Conservation (phyloP, 2,113 vertebrate genomes). For the Microtus richardsoni region DNA sequence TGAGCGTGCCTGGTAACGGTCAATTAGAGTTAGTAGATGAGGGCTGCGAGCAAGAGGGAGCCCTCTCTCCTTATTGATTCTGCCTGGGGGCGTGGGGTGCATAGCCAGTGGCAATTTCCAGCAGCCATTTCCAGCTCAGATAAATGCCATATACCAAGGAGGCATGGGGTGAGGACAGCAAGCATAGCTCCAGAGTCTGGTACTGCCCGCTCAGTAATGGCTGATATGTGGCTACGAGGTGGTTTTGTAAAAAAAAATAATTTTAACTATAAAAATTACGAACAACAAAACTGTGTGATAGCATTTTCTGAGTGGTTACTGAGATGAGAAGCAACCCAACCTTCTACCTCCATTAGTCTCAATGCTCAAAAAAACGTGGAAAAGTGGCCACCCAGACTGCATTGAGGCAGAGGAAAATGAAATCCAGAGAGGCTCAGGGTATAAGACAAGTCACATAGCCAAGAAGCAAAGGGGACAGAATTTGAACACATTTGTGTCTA, state of each 20-base stretch:
- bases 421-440: background rate
- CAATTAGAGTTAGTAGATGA: conserved; percentile 21
- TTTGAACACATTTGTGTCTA: background rate
- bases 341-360: background rate
- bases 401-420: background rate
- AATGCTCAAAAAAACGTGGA: background rate
- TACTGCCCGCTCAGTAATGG: background rate
- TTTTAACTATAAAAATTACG: background rate
- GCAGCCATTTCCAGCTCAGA: conserved; percentile 29
- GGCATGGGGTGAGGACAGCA: background rate
- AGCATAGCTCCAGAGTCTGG: background rate
- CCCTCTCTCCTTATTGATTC: conserved; percentile 28
- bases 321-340: background rate
- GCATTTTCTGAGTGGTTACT: background rate
- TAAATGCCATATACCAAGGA: background rate
- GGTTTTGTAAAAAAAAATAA: background rate
- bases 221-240: background rate
- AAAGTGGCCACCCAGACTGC: background rate
- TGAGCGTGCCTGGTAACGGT: conserved; percentile 65
- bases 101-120: conserved; percentile 4
- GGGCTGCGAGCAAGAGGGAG: conserved; percentile 4
- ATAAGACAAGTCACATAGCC: background rate
- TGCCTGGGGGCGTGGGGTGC: background rate
- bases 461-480: background rate
- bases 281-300: background rate